A percentile compares a stretch with the other conserved stretches of the same genome.
phyloP scores from a whole-genome alignment of 2,888 invertebrate genomes.

The Melipona beecheii region DNA sequence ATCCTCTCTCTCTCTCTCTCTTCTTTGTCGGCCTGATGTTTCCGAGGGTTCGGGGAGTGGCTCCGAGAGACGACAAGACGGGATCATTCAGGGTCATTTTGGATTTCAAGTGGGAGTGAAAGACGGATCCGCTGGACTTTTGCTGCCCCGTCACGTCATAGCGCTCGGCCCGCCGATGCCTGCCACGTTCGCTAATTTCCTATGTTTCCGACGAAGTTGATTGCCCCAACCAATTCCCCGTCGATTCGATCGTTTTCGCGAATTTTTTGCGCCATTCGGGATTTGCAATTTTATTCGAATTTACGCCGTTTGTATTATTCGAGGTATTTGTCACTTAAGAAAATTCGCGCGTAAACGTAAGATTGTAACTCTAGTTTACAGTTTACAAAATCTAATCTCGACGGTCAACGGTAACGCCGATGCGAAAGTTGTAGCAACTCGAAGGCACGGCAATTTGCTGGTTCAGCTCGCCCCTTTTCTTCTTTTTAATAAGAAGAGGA shows the following conservation, averaged over 20 bases:
- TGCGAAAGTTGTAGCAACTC: background rate
- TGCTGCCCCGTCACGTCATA: background rate
- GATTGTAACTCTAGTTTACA: no score
- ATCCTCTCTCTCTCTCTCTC: background rate
- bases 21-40: constrained; percentile 16
- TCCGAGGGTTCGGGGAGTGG: constrained; percentile 13
- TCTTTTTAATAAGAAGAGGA: constrained; percentile 38
- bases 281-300: no score
- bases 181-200: background rate
- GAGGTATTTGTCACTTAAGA: no score
- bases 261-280: no score
- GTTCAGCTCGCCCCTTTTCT: background rate
- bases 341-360: no score
- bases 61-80: constrained; percentile 4
- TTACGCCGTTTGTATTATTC: no score
- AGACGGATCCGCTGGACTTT: background rate
- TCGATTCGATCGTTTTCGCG: no score
- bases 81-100: constrained; percentile 28
- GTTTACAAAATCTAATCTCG: no score
- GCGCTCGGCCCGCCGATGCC: background rate
- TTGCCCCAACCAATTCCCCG: background rate
- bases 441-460: constrained; percentile 2
- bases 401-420: background rate
- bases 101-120: background rate
- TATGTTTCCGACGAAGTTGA: background rate